Evolutionary conservation across 2,797 vertebrate species (phyloP), one percentile per base, ranked within the genome.

Genomic region (Bradypus variegatus): DNA sequence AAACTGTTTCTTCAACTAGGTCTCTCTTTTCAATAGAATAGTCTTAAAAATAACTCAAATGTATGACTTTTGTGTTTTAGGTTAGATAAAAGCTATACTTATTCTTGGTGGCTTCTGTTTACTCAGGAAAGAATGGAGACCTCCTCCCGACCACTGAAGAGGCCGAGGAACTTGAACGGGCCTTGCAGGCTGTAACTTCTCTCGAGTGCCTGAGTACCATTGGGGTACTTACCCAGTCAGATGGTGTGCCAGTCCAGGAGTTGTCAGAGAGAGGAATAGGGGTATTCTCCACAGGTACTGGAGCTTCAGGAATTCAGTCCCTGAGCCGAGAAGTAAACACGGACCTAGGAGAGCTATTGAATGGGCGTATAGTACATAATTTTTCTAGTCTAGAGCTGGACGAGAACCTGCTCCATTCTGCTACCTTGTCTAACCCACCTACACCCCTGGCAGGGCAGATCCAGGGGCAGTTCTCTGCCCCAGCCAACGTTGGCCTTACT

Each of bases 141-240:
- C 97, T 99, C 76, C 97, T 99, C 93, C 99, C 99, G 0, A 99
- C 99, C 53, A 99, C 99, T 2, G 99, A 99, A 97, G 99, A 99
- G 97, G 99, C 99, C 1, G 99, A 99, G 96, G 99, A 99, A 97
- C 97, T 99, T 95, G 99, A 99, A 94, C 98, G 99, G 88, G 99
- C 99, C 27, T 97, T 99, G 93, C 99, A 99, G 97, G 99, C 99
- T 48, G 99, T 99, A 96, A 99, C 98, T 88, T 99, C 99, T 83
- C 97, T 99, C 93, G 99, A 99, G 97, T 99, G 99, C 98, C 98
- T 99, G 97, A 98, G 98, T 96, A 99, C 99, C 94, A 99, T 99
- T 96, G 99, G 97, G 89, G 99, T 99, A 91, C 97, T 99, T 96
- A 97, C 98, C 80, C 98, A 98, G 33, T 97, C 98, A 58, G 99